Evolutionary conservation across 2,113 vertebrate species (phyloP).

Genomic region (Mola mola): DNA sequence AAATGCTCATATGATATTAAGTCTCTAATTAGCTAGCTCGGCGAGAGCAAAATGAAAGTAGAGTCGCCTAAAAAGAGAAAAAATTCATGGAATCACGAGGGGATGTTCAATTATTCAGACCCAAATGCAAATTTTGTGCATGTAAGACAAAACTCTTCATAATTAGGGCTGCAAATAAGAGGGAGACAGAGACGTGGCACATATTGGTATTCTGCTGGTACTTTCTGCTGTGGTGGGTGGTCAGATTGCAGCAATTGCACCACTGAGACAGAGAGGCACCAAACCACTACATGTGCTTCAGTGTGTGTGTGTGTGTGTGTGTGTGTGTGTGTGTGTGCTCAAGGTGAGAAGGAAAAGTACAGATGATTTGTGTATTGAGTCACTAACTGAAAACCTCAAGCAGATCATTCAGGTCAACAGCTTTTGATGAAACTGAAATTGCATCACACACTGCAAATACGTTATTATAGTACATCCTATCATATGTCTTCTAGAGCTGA

Average conservation of each 20-base stretch:
- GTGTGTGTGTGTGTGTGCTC: slow-evolving; percentile 18
- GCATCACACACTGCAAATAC: neutral
- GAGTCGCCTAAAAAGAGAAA: no score
- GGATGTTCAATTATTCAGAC: slow-evolving; percentile 6
- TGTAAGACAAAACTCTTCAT: slow-evolving; percentile 17
- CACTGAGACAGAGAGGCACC: slow-evolving; percentile 26
- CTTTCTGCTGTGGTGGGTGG: slow-evolving; percentile 26
- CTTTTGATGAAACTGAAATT: slow-evolving; percentile 39
- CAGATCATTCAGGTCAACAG: slow-evolving; percentile 15
- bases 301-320: slow-evolving; percentile 15
- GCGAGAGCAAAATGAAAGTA: no score
- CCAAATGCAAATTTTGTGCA: slow-evolving; percentile 34
- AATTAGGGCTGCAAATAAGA: slow-evolving; percentile 25
- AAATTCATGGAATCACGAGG: no score
- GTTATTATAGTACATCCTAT: slow-evolving; percentile 13
- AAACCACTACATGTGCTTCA: neutral
- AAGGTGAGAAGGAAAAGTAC: slow-evolving; percentile 35
- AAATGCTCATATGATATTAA: no score
- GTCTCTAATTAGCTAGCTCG: no score
- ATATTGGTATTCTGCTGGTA: slow-evolving; percentile 22
- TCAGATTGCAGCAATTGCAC: slow-evolving; percentile 35
- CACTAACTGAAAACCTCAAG: slow-evolving; percentile 31
- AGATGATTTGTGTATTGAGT: slow-evolving; percentile 34
- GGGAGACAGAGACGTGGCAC: neutral
- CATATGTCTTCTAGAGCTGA: slow-evolving; percentile 7